Evolutionary conservation across 1,140 invertebrate species (phyloP), one percentile per base, ranked within the genome.

Genomic region (Wasmannia auropunctata): DNA sequence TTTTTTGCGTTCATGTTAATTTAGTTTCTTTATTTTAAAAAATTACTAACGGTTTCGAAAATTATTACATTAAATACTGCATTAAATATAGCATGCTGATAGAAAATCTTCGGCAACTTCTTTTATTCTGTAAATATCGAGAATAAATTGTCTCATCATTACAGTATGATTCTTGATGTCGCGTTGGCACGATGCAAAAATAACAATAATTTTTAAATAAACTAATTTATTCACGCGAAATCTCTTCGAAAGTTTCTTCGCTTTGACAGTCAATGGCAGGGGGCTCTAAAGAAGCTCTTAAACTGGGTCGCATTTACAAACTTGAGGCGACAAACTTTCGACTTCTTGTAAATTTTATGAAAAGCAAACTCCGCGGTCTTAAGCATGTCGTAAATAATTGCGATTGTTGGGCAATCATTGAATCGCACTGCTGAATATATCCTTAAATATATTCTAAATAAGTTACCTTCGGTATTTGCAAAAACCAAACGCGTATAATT

Each of bases 311-410:
- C 49, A 43, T 81, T 72, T 43, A 72, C 11, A 25, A 72, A 40
- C 65, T 28, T 51, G 37, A 37, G 22, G 62, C 49, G 22, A 69
- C 63, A 40, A 81, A 81, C 63, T 81, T 63, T 14, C 16, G 7
- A 81, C 65, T 58, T 72, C 49, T 81, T 72, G 65, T 56, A 56
- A 70, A 81, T 81, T 81, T 81, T 81, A 80, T 70, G 49, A 56
- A 70, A 81, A 58, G 34, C 37, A 43, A 80, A 80, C 28, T 72
- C 4, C 3, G n/a, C n/a, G n/a, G 19, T 10, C 14, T 70, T 72
- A 56, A 37, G 14, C 25, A 81, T n/a, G 14, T n/a, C 10, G 31
- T 34, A 81, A 81, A 72, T 58, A 72, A 81, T 81, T 43, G 34
- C 34, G 2, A 81, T 72, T 56, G 65, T 19, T 11, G 16, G 11